These are phyloP conservation scores for Anoura caudifer DNA, from an alignment of 2,113 vertebrate species.

Conservation along the genomic window DNA sequence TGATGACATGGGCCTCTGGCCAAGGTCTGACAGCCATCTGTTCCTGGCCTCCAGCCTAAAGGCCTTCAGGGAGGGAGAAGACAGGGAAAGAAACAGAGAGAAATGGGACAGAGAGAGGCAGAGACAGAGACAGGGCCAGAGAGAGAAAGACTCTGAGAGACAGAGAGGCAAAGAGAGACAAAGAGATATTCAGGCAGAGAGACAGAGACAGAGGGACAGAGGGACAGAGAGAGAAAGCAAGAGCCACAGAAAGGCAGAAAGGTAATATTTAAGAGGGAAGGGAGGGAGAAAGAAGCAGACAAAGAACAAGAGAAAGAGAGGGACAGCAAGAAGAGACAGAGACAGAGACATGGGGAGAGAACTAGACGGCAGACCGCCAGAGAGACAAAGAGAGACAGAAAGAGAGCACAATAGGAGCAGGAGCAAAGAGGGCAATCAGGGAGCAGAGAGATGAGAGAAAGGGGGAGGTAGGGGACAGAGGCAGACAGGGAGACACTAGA, in stretches of 20 bases:
- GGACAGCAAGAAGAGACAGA: background rate
- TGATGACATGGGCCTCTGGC: slow-evolving; percentile 65
- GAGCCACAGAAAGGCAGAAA: background rate
- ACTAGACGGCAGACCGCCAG: background rate
- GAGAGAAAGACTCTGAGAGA: background rate
- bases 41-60: slow-evolving; percentile 36
- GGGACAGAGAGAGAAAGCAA: background rate
- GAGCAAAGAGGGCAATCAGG: background rate
- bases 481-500: background rate
- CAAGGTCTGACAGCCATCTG: slow-evolving; percentile 78
- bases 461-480: background rate
- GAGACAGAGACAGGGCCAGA: background rate
- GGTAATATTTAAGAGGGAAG: too few relatives aligned
- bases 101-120: background rate
- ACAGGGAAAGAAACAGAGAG: background rate
- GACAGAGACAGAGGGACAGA: background rate
- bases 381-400: background rate
- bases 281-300: background rate
- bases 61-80: slow-evolving; percentile 36
- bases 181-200: background rate
- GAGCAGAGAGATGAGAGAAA: background rate
- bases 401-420: background rate
- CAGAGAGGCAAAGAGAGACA: background rate
- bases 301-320: background rate
- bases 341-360: background rate